Evolutionary conservation across 2,797 vertebrate genomes (phyloP), one percentile per base, ranked within the genome.

Genomic region (Cetoscarus ocellatus): DNA sequence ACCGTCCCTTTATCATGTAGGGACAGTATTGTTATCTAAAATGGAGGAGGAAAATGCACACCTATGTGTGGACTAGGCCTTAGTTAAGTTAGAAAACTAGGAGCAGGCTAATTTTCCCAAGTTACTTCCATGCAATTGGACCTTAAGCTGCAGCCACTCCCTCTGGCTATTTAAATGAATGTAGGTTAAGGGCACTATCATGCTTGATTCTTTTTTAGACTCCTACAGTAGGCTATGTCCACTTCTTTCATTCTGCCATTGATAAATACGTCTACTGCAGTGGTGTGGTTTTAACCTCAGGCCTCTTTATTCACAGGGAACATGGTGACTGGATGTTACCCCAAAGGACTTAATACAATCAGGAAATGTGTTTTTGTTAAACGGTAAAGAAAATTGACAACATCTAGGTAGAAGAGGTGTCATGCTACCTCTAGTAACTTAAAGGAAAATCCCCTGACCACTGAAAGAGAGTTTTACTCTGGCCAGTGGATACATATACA

Each of bases 261-360:
- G 12, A 36, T 69, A 74, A 50, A 56, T 58, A 63, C 6, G 7
- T 60, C 40, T 62, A n/a, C 40, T 44, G 60, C 9, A 19, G 52
- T 53, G 43, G 35, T 73, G 44, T 64, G 49, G 76, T 73, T 78
- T 62, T 63, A 75, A 76, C 43, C 75, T 84, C 78, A 86, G 82
- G 76, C 78, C 38, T 76, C 63, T 77, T 81, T 67, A 78, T 72
- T 69, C 59, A 78, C 62, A 80, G 55, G 58, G 74, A 80, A 69
- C 45, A 51, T 10, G n/a, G 36, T 68, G 77, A 80, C 88, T 88
- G 84, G 86, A 85, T 86, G 62, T 62, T 86, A 78, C 80, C 68
- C 83, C 86, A 73, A 67, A 77, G 10, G 40, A 57, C 19, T 36
- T 70, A 60, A 47, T 44, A 52, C 39, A n/a, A 62, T 47, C 49